A percentile compares a stretch with the other conserved stretches of the same genome.
phyloP scores from a whole-genome alignment of 2,888 invertebrate species.

The Drosophila picticornis region DNA sequence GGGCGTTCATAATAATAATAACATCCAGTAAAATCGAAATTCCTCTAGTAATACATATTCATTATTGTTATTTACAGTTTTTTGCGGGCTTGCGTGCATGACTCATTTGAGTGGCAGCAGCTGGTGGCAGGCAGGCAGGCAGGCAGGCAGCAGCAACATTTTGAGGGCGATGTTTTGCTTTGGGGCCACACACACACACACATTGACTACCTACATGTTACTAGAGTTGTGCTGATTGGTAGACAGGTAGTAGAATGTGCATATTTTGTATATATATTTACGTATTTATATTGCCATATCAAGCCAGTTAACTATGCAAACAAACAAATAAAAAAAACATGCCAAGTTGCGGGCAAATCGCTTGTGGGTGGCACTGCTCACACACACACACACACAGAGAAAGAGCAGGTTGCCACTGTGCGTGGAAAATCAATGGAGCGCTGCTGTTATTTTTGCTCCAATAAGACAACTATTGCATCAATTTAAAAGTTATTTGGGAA shows the following conservation, averaged over 20 bases:
- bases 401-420: conserved; percentile 25
- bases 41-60: conserved; percentile 29
- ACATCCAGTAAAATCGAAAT: conserved; percentile 54
- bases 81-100: conserved; percentile 66
- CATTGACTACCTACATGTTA: conserved; percentile 25
- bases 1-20: conserved; percentile 39
- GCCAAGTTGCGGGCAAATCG: conserved; percentile 18
- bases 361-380: conserved; percentile 41
- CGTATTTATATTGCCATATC: conserved; percentile 35
- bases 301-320: conserved; percentile 41
- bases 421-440: conserved; percentile 55
- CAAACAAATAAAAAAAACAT: conserved; percentile 15
- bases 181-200: conserved; percentile 45
- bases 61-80: conserved; percentile 48
- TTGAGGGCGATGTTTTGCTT: conserved; percentile 58
- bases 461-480: conserved; percentile 24
- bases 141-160: conserved; percentile 41
- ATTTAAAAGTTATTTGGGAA: conserved; percentile 41
- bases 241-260: conserved; percentile 7
- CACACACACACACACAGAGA: conserved; percentile 4
- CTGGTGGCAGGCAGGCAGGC: conserved; percentile 47
- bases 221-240: conserved; percentile 42
- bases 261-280: conserved; percentile 23
- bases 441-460: conserved; percentile 21
- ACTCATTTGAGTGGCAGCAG: conserved; percentile 64